Percentiles rank a stretch among this genome's conserved stretches.
Evolutionary conservation across 2,888 invertebrate genomes (phyloP).

Genomic region (Meliscaeva auricollis): DNA sequence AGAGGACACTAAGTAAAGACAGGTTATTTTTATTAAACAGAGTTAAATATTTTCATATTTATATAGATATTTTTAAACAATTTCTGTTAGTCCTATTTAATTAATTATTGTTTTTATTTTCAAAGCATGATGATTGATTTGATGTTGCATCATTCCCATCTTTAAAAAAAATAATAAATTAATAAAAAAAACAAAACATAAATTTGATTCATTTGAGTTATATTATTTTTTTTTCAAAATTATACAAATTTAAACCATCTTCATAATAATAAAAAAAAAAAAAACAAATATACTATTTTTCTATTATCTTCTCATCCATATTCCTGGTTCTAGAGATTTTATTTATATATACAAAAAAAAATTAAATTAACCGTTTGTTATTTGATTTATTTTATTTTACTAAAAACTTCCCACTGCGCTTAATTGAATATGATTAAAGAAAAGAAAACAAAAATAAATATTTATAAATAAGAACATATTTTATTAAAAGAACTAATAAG

Average conservation of each 20-base stretch:
- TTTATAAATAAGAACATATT: conserved; percentile 76
- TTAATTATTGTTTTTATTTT: conserved; percentile 3
- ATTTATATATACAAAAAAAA: conserved; percentile 31
- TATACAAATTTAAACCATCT: conserved; percentile 64
- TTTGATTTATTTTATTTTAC: conserved; percentile 57
- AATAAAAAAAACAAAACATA: conserved; percentile 13
- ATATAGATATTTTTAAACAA: neutral
- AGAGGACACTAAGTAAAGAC: conserved; percentile 43
- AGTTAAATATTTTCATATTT: conserved; percentile 15
- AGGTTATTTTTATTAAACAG: conserved; percentile 29
- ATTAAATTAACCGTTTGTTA: conserved; percentile 61
- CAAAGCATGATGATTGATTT: conserved; percentile 41
- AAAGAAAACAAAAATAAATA: conserved; percentile 66
- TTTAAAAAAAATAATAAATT: conserved; percentile 3
- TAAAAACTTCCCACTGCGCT: conserved; percentile 84
- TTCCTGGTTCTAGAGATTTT: conserved; percentile 63
- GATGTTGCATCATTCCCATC: conserved; percentile 49
- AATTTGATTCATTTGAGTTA: conserved; percentile 1
- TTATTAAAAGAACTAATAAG: conserved; percentile 72
- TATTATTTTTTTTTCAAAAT: conserved; percentile 31
- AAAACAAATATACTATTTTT: conserved; percentile 72
- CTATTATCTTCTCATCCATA: conserved; percentile 49
- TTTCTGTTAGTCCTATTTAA: neutral
- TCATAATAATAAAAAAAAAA: conserved; percentile 75
- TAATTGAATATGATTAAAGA: conserved; percentile 78